Evolutionary conservation across 2,888 invertebrate species (phyloP).

Genomic region (Anorthoa munda): DNA sequence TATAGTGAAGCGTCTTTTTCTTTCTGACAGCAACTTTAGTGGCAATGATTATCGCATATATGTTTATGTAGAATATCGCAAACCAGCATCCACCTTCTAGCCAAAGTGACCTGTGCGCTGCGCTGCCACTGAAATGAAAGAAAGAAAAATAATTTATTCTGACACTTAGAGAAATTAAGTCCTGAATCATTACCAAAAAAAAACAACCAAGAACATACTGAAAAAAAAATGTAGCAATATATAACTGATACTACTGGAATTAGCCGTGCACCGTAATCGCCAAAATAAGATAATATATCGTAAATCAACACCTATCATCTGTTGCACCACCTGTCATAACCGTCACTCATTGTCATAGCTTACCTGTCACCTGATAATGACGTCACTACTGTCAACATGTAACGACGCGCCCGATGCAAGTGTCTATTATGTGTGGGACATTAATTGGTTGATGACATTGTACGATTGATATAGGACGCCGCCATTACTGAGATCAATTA

Average conservation of each 20-base stretch:
- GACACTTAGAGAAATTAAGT: not conserved
- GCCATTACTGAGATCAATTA: conserved; percentile 45
- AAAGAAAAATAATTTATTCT: no score
- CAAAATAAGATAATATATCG: not conserved
- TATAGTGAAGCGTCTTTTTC: no score
- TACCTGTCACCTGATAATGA: conserved; percentile 43
- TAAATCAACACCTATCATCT: conserved; percentile 13
- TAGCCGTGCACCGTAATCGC: not conserved
- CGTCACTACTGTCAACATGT: conserved; percentile 49
- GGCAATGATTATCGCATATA: not conserved
- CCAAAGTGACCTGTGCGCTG: no score
- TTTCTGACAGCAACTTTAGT: no score
- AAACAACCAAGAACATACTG: no score
- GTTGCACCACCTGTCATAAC: conserved; percentile 16
- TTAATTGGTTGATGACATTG: conserved; percentile 46
- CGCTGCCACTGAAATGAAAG: no score
- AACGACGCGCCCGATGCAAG: conserved; percentile 39
- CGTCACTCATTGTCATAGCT: conserved; percentile 16
- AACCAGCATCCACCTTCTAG: no score
- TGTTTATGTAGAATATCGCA: no score
- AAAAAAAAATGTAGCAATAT: not conserved
- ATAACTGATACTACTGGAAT: not conserved
- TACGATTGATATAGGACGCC: conserved; percentile 15
- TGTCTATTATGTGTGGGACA: conserved; percentile 34
- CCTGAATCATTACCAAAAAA: not conserved